Evolutionary conservation across 2,888 invertebrate species (phyloP).

Genomic region (Chydorus sphaericus): DNA sequence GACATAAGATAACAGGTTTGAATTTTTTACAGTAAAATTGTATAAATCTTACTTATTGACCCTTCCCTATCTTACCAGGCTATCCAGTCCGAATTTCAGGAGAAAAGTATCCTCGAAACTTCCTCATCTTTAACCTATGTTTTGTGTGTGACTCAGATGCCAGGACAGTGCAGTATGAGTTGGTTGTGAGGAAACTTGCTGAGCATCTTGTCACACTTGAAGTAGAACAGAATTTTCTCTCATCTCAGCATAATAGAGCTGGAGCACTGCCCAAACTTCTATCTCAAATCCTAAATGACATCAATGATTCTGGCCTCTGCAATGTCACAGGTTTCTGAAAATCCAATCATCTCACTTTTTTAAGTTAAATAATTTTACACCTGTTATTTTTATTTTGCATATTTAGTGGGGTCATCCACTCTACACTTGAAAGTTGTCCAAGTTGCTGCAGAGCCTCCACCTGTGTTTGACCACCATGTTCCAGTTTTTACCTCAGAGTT

Average conservation of each 20-base stretch:
- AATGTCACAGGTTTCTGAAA: slow-evolving; percentile 41
- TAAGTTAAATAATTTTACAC: slow-evolving; percentile 16
- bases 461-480: slow-evolving; percentile 77
- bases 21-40: slow-evolving; percentile 43
- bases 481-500: slow-evolving; percentile 55
- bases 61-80: no score
- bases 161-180: slow-evolving; percentile 81
- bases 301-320: slow-evolving; percentile 64
- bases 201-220: slow-evolving; percentile 80
- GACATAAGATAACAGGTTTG: slow-evolving; percentile 58
- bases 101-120: slow-evolving; percentile 78
- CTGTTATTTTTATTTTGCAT: no score
- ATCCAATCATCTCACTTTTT: slow-evolving; percentile 16
- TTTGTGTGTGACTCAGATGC: slow-evolving; percentile 85
- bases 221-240: slow-evolving; percentile 70
- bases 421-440: slow-evolving; percentile 78
- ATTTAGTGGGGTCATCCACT: slow-evolving; percentile 65
- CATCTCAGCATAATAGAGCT: slow-evolving; percentile 46
- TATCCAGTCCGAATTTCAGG: slow-evolving; percentile 73
- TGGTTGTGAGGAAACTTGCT: slow-evolving; percentile 83
- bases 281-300: slow-evolving; percentile 58
- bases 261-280: slow-evolving; percentile 61
- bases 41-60: no score
- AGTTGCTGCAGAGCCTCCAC: slow-evolving; percentile 60
- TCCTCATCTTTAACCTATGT: slow-evolving; percentile 88